These are phyloP conservation scores for Drosophila virilis DNA, from an alignment of 1,140 invertebrate genomes.

Conservation along the genomic window DNA sequence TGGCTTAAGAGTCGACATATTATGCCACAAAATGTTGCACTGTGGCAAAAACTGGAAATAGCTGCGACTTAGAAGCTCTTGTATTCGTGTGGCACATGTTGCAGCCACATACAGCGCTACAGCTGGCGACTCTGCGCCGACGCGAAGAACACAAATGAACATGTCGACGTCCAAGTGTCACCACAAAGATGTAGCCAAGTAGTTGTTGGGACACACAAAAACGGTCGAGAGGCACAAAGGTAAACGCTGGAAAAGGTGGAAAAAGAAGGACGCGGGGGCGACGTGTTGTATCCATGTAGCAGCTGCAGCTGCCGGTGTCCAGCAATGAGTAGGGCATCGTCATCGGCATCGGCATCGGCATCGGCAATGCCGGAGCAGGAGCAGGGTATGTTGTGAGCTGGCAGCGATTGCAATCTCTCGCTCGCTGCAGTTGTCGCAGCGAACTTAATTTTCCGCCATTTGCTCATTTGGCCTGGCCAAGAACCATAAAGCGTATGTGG, in stretches of 20 bases:
- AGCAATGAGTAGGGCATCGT: slow-evolving; percentile 27
- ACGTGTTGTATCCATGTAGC: slow-evolving; percentile 62
- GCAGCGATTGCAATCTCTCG: slow-evolving; percentile 72
- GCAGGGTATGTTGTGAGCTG: slow-evolving; percentile 2
- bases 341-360: slow-evolving; percentile 46
- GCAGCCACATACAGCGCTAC: not conserved
- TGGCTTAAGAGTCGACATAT: too few species aligned
- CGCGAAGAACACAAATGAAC: slow-evolving; percentile 60
- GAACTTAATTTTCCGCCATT: slow-evolving; percentile 78
- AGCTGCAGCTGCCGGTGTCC: slow-evolving; percentile 29
- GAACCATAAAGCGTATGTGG: slow-evolving; percentile 67
- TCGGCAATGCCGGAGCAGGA: slow-evolving; percentile 14
- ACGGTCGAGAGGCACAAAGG: not conserved
- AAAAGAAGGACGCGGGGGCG: slow-evolving; percentile 11
- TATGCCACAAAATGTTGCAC: too few species aligned
- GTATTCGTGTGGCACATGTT: too few species aligned
- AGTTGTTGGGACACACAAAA: not conserved
- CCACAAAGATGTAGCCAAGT: slow-evolving; percentile 55
- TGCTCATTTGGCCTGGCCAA: slow-evolving; percentile 58
- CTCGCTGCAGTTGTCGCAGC: slow-evolving; percentile 24
- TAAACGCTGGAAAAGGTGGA: not conserved
- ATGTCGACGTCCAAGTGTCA: slow-evolving; percentile 75
- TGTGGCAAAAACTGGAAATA: too few species aligned
- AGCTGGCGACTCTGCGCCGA: not conserved
- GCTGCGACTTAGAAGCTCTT: too few species aligned